Conservation (phyloP, 2,797 vertebrate species). For the Falco concolor region DNA sequence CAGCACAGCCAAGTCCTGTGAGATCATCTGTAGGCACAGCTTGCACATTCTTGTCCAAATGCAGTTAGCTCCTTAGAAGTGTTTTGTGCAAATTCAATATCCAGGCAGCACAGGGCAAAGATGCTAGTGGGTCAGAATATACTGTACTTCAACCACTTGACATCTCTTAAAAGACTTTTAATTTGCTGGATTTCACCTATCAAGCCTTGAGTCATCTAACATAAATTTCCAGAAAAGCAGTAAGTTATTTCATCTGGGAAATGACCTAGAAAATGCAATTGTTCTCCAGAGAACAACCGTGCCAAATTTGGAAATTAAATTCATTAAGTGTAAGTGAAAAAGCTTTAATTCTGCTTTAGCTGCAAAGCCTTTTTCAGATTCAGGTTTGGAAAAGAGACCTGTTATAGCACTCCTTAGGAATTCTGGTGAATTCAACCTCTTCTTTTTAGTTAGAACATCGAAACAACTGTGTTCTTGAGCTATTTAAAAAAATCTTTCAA, state of each 20-base stretch:
- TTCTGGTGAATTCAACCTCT: neutral
- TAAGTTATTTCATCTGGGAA: slow-evolving; percentile 38
- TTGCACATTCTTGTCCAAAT: neutral
- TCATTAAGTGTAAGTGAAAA: neutral
- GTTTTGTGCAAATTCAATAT: neutral
- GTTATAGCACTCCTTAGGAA: neutral
- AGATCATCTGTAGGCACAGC: neutral
- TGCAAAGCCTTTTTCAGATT: neutral
- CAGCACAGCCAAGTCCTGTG: fast-evolving
- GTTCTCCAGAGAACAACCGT: slow-evolving; percentile 21
- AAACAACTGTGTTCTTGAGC: neutral
- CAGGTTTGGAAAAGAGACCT: neutral
- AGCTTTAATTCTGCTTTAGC: neutral
- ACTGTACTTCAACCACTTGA: neutral
- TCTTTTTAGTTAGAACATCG: neutral
- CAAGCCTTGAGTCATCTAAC: neutral
- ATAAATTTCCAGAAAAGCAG: neutral
- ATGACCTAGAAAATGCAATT: slow-evolving; percentile 34
- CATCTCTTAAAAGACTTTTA: neutral
- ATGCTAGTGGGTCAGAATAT: neutral
- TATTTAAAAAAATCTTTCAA: neutral
- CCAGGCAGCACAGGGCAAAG: neutral
- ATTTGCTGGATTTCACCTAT: neutral
- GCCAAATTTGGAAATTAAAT: neutral
- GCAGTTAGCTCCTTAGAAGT: neutral